Evolutionary conservation across 2,113 vertebrate genomes (phyloP).

Genomic region (Eolophus roseicapilla): DNA sequence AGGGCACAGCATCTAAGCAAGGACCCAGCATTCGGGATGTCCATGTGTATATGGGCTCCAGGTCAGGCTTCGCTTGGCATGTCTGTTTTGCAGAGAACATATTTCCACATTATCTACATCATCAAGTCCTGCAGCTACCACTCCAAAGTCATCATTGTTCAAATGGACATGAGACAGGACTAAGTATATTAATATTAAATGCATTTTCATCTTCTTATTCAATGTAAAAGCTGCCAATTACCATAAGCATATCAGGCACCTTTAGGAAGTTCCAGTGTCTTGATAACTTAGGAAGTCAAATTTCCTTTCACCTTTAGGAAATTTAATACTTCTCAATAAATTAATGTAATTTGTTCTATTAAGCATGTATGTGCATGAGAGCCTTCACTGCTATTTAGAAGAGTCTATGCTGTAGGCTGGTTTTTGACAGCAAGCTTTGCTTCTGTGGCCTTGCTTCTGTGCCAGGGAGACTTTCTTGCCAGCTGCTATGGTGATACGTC

Average conservation of each 20-base stretch:
- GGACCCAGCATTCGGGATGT: accelerated
- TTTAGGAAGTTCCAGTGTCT: not conserved
- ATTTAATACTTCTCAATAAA: not conserved
- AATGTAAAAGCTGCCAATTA: not conserved
- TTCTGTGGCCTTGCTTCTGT: not conserved
- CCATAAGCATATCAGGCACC: not conserved
- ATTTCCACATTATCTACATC: not conserved
- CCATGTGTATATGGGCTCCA: not conserved
- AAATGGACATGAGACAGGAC: not conserved
- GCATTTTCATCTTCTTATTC: not conserved
- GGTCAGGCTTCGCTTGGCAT: not conserved
- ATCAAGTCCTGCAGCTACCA: not conserved
- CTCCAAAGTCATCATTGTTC: not conserved
- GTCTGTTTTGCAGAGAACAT: not conserved
- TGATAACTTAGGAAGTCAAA: not conserved
- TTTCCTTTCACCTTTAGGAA: not conserved
- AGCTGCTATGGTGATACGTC: not conserved
- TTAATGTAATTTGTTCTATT: not conserved
- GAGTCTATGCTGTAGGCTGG: not conserved
- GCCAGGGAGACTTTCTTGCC: not conserved
- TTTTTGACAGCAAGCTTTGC: not conserved
- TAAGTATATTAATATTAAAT: not conserved
- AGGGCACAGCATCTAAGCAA: not conserved
- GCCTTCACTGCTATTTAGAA: not conserved
- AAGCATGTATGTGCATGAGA: not conserved